phyloP scores from a whole-genome alignment of 2,888 invertebrate species.

The Andrena camellia region DNA sequence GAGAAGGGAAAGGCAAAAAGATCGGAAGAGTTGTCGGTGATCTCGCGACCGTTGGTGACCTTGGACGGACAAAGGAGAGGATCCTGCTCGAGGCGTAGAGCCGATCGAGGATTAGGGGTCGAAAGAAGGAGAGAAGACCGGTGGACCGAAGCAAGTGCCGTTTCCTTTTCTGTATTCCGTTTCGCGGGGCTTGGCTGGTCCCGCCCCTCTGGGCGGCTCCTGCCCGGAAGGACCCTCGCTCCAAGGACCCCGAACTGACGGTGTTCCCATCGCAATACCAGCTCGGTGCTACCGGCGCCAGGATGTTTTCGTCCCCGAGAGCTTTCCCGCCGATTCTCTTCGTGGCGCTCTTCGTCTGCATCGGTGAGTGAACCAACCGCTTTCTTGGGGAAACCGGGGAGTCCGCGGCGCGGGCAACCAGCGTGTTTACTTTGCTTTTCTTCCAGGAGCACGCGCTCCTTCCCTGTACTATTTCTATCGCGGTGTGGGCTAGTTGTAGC shows the following conservation, averaged over 20 bases:
- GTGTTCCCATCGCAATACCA: conserved; percentile 31
- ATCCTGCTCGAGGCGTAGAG: neutral
- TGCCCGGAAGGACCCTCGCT: conserved; percentile 56
- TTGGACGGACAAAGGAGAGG: neutral
- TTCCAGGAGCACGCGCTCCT: neutral
- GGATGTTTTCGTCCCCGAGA: conserved; percentile 75
- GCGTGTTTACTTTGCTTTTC: neutral
- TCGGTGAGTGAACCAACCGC: conserved; percentile 73
- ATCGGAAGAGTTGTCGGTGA: conserved; percentile 14
- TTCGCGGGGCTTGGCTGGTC: conserved; percentile 59
- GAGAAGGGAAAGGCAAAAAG: neutral
- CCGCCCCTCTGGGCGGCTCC: conserved; percentile 63
- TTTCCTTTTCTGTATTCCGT: conserved; percentile 50
- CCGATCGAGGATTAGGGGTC: conserved; percentile 13
- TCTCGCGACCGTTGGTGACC: conserved; percentile 16
- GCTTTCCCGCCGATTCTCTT: conserved; percentile 75
- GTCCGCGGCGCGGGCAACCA: neutral
- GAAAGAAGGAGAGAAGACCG: neutral
- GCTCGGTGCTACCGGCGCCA: conserved; percentile 37
- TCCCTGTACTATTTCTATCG: neutral
- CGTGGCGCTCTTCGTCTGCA: conserved; percentile 73
- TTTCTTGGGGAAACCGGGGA: neutral
- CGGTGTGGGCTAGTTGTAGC: too few species aligned
- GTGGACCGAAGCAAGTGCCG: conserved; percentile 57
- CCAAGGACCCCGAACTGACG: conserved; percentile 21